These are phyloP conservation scores for Aurelia aurita complex sp. Pacific DNA, from an alignment of 30 jellyfish, hydroid and myxozoan species.

Conservation along the genomic window DNA sequence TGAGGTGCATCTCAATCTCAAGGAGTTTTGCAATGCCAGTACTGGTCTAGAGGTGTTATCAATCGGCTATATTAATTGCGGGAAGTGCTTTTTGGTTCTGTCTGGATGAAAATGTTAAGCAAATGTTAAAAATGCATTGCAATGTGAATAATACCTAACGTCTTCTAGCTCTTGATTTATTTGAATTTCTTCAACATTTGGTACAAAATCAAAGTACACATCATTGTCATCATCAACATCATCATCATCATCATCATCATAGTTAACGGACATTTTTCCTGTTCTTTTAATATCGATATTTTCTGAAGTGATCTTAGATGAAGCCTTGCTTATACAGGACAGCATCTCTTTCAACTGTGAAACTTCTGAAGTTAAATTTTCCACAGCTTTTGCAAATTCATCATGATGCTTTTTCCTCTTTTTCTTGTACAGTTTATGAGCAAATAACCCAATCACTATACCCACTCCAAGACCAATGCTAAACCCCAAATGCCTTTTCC, in stretches of 20 bases:
- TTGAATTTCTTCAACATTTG: background rate
- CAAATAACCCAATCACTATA: slow-evolving; percentile 36
- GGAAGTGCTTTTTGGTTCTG: too few species aligned
- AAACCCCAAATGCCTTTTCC: slow-evolving; percentile 43
- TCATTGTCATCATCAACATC: slow-evolving; percentile 76
- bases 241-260: slow-evolving; percentile 20
- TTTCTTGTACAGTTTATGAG: slow-evolving; percentile 11
- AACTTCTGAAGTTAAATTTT: slow-evolving; percentile 60
- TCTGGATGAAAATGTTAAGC: too few species aligned
- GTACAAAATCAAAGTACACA: slow-evolving; percentile 54
- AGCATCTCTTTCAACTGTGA: slow-evolving; percentile 53
- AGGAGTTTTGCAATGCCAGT: too few species aligned
- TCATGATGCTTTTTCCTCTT: slow-evolving; percentile 39
- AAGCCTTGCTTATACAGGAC: background rate
- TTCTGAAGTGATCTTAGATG: too few species aligned
- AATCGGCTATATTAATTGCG: too few species aligned
- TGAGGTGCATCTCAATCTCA: too few species aligned
- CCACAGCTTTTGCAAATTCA: slow-evolving; percentile 43
- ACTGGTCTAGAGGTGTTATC: too few species aligned
- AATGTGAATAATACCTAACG: background rate
- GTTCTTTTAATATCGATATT: too few species aligned
- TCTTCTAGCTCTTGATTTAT: slow-evolving; percentile 9
- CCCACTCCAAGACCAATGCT: slow-evolving; percentile 83
- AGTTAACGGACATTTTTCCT: too few species aligned
- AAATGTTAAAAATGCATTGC: too few species aligned